Percentiles rank a stretch among this genome's conserved stretches.
Evolutionary conservation across 1,140 invertebrate species (phyloP).

Genomic region (Potamilus streckersoni): DNA sequence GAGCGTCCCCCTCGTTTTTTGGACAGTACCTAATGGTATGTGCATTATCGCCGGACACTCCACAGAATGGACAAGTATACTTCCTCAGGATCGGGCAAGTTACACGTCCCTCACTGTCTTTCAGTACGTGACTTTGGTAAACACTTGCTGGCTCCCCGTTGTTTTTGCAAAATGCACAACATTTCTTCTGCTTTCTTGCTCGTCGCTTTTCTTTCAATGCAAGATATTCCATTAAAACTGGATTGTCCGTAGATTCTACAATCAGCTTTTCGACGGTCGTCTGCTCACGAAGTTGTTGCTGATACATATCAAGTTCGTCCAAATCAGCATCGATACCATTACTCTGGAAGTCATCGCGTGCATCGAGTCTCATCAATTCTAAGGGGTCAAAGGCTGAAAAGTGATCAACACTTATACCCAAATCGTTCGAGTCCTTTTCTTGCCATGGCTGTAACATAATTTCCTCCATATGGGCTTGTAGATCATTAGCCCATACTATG

Average conservation of each 20-base stretch:
- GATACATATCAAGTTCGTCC: slow-evolving; percentile 23
- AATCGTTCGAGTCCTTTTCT: no score
- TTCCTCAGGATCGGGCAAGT: slow-evolving; percentile 70
- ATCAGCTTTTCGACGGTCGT: background rate
- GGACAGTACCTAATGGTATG: slow-evolving; percentile 71
- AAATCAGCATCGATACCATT: slow-evolving; percentile 21
- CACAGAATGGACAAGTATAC: slow-evolving; percentile 71
- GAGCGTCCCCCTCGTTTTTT: background rate
- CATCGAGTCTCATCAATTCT: background rate
- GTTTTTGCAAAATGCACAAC: slow-evolving; percentile 68
- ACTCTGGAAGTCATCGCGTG: slow-evolving; percentile 10
- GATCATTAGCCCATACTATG: no score
- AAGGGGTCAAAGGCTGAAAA: slow-evolving; percentile 9
- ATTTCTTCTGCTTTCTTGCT: background rate
- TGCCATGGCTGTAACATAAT: no score
- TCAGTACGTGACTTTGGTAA: slow-evolving; percentile 67
- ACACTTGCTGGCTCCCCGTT: slow-evolving; percentile 71
- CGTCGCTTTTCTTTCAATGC: background rate
- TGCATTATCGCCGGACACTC: slow-evolving; percentile 70
- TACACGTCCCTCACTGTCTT: slow-evolving; percentile 56
- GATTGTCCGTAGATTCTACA: no score
- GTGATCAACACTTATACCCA: no score
- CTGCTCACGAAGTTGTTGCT: slow-evolving; percentile 1
- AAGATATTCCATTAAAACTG: background rate
- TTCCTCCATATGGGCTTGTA: no score